Evolutionary conservation across 2,797 vertebrate genomes (phyloP), one percentile per base, ranked within the genome.

Genomic region (Momotus momota): DNA sequence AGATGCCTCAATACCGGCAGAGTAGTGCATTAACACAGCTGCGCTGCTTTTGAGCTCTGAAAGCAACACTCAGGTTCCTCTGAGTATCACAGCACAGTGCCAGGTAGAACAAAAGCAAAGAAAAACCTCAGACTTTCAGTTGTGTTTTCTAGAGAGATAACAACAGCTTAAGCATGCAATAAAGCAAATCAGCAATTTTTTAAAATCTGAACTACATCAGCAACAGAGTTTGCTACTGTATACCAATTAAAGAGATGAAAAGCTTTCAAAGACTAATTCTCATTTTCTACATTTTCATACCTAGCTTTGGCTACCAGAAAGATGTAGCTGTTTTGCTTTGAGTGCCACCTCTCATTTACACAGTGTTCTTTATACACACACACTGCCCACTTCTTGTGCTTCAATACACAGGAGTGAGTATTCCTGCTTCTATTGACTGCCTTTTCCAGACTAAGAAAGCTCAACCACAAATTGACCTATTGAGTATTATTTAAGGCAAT

Each of bases 401-500:
- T 57, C 25, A n/a, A 25, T 54, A 60, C n/a, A 51, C 31, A 49
- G 31, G 7, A 64, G 31, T 14, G 6, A 60, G 26, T 12, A 21
- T 12, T 40, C 71, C 22, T 90, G 62, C 29, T 35, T 71, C 77
- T 41, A 15, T 3, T 64, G 49, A 33, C 51, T 82, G 31, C 58
- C 23, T 66, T 64, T 46, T 75, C 62, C 6, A 3, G 58, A 4
- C 31, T 51, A 55, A 12, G 31, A 65, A 79, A 86, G 40, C 21
- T 29, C 31, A 69, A 41, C 40, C 61, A 81, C 14, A 80, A 92
- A 86, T 58, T 38, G 49, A 55, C 29, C 35, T 86, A 40, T 74
- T 93, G 49, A 26, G 8, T 70, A 60, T 81, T n/a, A 62, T 46
- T 87, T 94, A 86, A 93, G 79, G 38, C 55, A 93, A 74, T 57